These are phyloP conservation scores for Apodemus speciosus DNA, from an alignment of 2,113 vertebrate genomes.

Conservation along the genomic window DNA sequence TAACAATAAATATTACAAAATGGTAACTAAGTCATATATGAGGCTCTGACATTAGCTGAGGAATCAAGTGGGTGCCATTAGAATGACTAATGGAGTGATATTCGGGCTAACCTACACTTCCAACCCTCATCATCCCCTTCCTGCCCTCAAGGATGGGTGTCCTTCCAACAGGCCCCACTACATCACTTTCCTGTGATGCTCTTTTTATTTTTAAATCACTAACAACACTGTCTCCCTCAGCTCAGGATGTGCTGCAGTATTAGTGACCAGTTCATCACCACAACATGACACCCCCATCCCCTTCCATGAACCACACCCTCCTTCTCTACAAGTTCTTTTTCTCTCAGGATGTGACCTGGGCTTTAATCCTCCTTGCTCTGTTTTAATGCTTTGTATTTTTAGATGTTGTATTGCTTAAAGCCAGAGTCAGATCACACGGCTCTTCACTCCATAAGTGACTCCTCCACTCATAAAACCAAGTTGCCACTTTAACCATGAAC, in stretches of 20 bases:
- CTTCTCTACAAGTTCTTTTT: background rate
- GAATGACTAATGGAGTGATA: conserved; percentile 21
- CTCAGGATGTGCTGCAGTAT: conserved; percentile 57
- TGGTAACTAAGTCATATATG: background rate
- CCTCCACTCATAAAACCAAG: background rate
- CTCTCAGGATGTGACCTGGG: conserved; percentile 61
- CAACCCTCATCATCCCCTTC: background rate
- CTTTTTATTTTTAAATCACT: conserved; percentile 61
- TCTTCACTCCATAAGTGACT: background rate
- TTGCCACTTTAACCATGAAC: conserved; percentile 24
- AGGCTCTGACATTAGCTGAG: background rate
- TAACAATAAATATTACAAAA: background rate
- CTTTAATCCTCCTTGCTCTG: conserved; percentile 56
- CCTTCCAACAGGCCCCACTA: background rate
- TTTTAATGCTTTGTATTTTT: conserved; percentile 63
- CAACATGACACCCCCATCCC: background rate
- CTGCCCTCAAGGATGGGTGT: background rate
- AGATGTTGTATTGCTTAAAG: conserved; percentile 39
- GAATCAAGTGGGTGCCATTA: conserved; percentile 35
- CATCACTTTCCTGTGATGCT: conserved; percentile 42
- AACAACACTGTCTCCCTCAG: background rate
- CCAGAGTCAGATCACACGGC: background rate
- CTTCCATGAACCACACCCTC: background rate
- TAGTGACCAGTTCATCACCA: background rate
- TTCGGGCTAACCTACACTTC: conserved; percentile 37